Evolutionary conservation across 2,797 vertebrate genomes (phyloP).

Genomic region (Strix occidentalis): DNA sequence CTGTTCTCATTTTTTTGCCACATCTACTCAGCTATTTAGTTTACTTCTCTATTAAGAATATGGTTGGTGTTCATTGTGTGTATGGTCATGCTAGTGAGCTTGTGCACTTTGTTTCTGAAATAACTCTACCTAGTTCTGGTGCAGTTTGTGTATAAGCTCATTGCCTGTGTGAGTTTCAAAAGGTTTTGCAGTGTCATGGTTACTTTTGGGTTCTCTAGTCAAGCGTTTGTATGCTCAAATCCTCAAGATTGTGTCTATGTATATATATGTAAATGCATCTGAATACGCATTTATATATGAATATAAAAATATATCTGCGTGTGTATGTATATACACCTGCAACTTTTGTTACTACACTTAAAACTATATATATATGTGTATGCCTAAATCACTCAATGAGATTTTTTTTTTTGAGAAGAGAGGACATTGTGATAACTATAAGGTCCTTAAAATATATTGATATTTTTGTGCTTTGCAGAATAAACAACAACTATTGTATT

Average conservation of each 20-base stretch:
- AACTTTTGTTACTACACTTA: not conserved
- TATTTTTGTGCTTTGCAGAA: not conserved
- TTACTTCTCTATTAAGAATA: not conserved
- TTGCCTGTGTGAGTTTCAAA: not conserved
- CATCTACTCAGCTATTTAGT: not conserved
- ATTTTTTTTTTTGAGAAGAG: not conserved
- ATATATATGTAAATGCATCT: not conserved
- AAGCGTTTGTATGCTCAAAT: not conserved
- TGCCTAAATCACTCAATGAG: not conserved
- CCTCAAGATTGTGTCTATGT: not conserved
- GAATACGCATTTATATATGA: too few species aligned
- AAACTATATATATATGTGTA: not conserved
- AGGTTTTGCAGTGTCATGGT: not conserved
- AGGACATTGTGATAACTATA: not conserved
- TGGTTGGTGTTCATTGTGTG: not conserved
- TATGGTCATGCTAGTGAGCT: not conserved
- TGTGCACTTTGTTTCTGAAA: not conserved
- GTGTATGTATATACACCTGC: not conserved
- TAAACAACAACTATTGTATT: not conserved
- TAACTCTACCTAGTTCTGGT: accelerated
- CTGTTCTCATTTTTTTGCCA: not conserved
- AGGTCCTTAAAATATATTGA: not conserved
- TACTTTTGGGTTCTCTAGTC: not conserved
- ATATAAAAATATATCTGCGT: accelerated
- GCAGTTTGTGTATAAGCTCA: not conserved